Evolutionary conservation across 2,113 vertebrate species (phyloP).

Genomic region (Leucopsar rothschildi): DNA sequence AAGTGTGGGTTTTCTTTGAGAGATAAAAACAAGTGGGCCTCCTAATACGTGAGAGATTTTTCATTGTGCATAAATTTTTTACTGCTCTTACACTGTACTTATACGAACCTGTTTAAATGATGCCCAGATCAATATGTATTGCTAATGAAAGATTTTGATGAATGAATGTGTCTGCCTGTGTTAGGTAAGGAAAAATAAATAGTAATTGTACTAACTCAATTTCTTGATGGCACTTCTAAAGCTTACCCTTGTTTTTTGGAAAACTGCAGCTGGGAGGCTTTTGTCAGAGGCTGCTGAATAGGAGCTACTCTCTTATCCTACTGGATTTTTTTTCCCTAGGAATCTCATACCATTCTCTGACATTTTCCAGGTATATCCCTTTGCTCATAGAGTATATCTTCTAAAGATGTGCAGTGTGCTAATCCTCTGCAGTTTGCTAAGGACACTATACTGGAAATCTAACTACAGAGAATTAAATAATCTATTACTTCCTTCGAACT

Average conservation of each 20-base stretch:
- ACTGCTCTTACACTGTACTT: not conserved
- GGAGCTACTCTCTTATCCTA: not conserved
- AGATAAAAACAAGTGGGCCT: not conserved
- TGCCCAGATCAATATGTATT: not conserved
- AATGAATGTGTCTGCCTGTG: not conserved
- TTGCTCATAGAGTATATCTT: not conserved
- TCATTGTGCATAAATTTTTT: not conserved
- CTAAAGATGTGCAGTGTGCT: not conserved
- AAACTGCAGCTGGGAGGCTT: not conserved
- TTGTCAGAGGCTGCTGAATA: not conserved
- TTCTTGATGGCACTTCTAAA: not conserved
- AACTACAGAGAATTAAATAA: not conserved
- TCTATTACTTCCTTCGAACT: not conserved
- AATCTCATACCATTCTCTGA: not conserved
- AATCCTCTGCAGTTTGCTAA: not conserved
- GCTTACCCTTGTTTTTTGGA: not conserved
- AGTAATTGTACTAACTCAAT: not conserved
- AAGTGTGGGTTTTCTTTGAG: not conserved
- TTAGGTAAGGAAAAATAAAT: not conserved
- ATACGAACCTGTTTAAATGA: not conserved
- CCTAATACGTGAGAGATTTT: not conserved
- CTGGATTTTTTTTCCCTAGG: not conserved
- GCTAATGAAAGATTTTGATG: not conserved
- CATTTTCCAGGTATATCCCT: not conserved
- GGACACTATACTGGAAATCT: not conserved